Conservation (phyloP, 1,140 invertebrate species). For the Lucilia sericata region DNA sequence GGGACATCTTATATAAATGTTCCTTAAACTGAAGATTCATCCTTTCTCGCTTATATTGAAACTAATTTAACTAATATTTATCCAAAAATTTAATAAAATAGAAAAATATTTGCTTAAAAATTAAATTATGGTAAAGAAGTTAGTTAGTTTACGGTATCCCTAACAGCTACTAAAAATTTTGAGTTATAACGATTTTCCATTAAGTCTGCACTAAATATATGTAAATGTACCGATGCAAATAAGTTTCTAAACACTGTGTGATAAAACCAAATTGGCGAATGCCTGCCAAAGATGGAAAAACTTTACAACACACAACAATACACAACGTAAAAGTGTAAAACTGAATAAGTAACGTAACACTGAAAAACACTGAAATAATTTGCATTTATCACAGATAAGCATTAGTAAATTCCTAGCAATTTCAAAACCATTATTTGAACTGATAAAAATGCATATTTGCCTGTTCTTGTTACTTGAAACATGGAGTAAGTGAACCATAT, state of each 20-base stretch:
- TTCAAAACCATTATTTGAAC: slow-evolving; percentile 22
- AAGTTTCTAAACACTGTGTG: neutral
- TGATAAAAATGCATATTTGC: neutral
- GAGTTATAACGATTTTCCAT: no score
- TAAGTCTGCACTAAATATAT: no score
- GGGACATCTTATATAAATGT: no score
- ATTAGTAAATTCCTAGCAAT: slow-evolving; percentile 19
- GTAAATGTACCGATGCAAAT: neutral
- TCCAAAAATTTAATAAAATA: no score
- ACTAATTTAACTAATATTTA: no score
- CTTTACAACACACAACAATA: no score
- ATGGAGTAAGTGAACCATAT: neutral
- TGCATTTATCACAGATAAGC: slow-evolving; percentile 18
- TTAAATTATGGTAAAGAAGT: no score
- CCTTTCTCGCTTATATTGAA: no score
- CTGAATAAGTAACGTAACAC: neutral
- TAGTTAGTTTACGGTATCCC: no score
- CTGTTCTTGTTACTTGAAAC: neutral
- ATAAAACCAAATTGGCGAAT: neutral
- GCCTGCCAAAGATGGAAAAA: neutral
- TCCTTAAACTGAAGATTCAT: no score
- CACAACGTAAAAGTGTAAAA: neutral
- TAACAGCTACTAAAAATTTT: no score
- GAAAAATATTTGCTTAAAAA: no score
- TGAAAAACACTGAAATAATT: slow-evolving; percentile 14